Evolutionary conservation across 2,888 invertebrate species (phyloP), one percentile per base, ranked within the genome.

Genomic region (Drosophila mimetica): DNA sequence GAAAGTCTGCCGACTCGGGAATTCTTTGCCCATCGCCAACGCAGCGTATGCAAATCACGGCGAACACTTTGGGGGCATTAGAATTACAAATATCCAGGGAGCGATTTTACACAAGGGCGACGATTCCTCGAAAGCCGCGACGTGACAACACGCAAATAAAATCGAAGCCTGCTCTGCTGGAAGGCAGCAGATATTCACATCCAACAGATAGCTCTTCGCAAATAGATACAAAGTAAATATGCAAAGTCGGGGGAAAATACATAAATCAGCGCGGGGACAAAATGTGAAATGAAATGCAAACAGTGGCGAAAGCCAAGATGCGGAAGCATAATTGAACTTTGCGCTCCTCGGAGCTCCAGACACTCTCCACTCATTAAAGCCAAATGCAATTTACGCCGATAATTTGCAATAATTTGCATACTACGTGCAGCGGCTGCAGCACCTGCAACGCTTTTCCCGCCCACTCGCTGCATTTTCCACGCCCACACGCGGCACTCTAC

Each of bases 261-360:
- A 88, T 88, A 82, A 88, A 88, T 88, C 86, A 86, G 84, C 41
- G 57, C 61, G 42, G 67, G 44, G 66, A 52, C 28, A 42, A 75
- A 88, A 83, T 69, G 80, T 74, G 28, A 85, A 88, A 85, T 85
- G 70, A 85, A 86, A 87, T 75, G 89, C 84, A 88, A 88, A 88
- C 87, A 81, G 65, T 52, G 65, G 65, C 63, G 64, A 52, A 63
- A 70, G 25, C 53, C 37, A 14, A 53, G 54, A 63, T 46, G 69
- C 69, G 69, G 74, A 74, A 65, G 74, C 71, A 57, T 66, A 66
- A 71, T 71, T 71, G 73, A 72, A 72, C 66, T 67, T 52, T 42
- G 57, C 34, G 39, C 36, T 46, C 20, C 32, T 41, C 37, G 4
- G 34, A 3, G 3, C 32, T n/a, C n/a, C 46, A 44, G 65, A 59